Evolutionary conservation across 2,888 invertebrate species (phyloP), one percentile per base, ranked within the genome.

Genomic region (Tetragnatha montana): DNA sequence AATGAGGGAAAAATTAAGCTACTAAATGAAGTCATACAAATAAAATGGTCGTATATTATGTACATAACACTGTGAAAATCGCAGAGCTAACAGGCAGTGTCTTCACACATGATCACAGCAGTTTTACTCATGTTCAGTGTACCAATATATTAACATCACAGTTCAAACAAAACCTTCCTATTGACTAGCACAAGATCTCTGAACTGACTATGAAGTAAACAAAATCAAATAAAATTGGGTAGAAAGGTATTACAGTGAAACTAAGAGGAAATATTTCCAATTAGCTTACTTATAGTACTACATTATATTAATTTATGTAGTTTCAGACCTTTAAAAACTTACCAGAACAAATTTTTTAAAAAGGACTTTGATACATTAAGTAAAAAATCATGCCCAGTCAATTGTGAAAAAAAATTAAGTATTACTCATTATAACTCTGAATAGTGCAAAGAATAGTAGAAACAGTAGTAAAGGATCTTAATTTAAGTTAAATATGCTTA

Each of bases 91-190:
- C 68, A 69, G 68, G 83, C 83, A 83, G 83, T 76, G 84, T 78
- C 69, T 49, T 70, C 49, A 78, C 70, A 50, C 76, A 49, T 49
- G 50, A 84, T 84, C 84, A 84, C 84, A 84, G 76, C 76, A 71
- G 49, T 50, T 71, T 81, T 71, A 81, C 73, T 14, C 71, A 47
- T 50, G 49, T 70, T 81, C 70, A 81, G n/a, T 17, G 10, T 49
- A 81, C 70, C 35, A n/a, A 70, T n/a, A 71, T 81, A 60, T 81
- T 81, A 19, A 71, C 71, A 81, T 73, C 73, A 73, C 71, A 81
- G 49, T 81, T 68, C 8, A 76, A 76, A 76, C 10, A 50, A 76
- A 76, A 19, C 21, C 10, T 19, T 21, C 19, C 19, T 76, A 50
- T 6, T 19, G 50, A 8, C 60, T 60, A 60, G 60, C 60, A 60